A percentile compares a stretch with the other conserved stretches of the same genome.
phyloP scores from a whole-genome alignment of 2,797 vertebrate genomes.

The Myripristis jacobus region DNA sequence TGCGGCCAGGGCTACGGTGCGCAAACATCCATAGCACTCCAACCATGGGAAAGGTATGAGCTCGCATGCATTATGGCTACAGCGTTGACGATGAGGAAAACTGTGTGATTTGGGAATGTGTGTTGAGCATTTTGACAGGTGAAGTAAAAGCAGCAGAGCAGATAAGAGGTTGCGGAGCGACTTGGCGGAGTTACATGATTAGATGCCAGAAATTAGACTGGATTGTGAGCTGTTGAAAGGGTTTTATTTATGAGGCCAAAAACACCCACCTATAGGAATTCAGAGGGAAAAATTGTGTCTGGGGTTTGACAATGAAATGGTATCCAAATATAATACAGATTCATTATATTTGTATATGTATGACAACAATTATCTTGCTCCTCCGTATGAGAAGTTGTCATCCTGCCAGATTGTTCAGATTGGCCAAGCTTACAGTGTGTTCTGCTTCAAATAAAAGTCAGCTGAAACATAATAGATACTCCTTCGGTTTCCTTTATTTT shows the following conservation, averaged over 20 bases:
- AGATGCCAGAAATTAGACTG: background rate
- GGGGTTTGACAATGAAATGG: slow-evolving; percentile 13
- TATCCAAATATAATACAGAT: slow-evolving; percentile 23
- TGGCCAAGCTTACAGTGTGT: slow-evolving; percentile 7
- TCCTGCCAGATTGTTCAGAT: background rate
- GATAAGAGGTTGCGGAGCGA: background rate
- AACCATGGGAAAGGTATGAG: slow-evolving; percentile 86
- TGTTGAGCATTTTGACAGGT: background rate
- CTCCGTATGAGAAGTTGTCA: slow-evolving; percentile 19
- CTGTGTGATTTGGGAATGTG: slow-evolving; percentile 4
- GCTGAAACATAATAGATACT: slow-evolving; percentile 11
- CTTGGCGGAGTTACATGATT: background rate
- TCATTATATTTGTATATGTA: slow-evolving; percentile 1
- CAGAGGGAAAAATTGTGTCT: background rate
- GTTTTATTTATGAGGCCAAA: slow-evolving; percentile 10
- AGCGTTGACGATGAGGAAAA: slow-evolving; percentile 32
- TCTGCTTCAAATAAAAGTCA: slow-evolving; percentile 23
- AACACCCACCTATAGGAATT: background rate
- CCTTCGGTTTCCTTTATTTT: slow-evolving; percentile 40
- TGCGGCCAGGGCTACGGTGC: slow-evolving; percentile 51
- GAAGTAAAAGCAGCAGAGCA: background rate
- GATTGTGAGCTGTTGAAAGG: background rate
- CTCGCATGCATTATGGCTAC: slow-evolving; percentile 19
- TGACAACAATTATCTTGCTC: slow-evolving; percentile 24
- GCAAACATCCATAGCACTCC: slow-evolving; percentile 66